Evolutionary conservation across 2,888 invertebrate species (phyloP), one percentile per base, ranked within the genome.

Genomic region (Cephus spinipes): DNA sequence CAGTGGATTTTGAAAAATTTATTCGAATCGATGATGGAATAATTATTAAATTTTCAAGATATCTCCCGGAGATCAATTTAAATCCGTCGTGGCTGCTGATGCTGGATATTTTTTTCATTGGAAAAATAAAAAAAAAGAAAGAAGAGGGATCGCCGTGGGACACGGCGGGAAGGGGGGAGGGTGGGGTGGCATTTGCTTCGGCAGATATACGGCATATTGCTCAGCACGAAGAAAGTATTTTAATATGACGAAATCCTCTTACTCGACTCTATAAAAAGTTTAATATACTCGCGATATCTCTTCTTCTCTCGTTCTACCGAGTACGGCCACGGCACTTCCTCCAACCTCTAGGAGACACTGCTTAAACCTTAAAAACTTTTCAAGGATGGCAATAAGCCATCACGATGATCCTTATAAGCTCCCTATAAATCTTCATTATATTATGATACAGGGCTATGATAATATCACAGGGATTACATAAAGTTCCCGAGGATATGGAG

Each of bases 351-450:
- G 55, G 79, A 81, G 77, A 80, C 79, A 80, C 81, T 79, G 80
- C 84, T 85, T 84, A 84, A 87, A 85, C 82, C 89, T 82, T 75
- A 84, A 84, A 86, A 88, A 85, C 81, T 89, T 87, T 87, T 86
- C 81, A 82, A 84, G 86, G 76, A 87, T 81, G 84, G 86, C 87
- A 87, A 88, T 89, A 89, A 89, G 88, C 89, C 84, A 85, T 84
- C 81, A 80, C 84, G 85, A 87, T 88, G 85, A 88, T 88, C 88
- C 86, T 76, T 79, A 36, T 83, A 83, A 87, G 88, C 87, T 82
- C 74, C 82, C 82, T 83, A 88, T 89, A 89, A 89, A 89, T 89
- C 88, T 89, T 89, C 88, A 88, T 89, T 89, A 88, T 80, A 84
- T 82, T 84, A 84, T 86, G 83, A 71, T 71, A 32, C 71, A 31